Percentiles rank a stretch among this genome's conserved stretches.
phyloP scores from a whole-genome alignment of 2,888 invertebrate genomes.

The Matsumyia berberina region DNA sequence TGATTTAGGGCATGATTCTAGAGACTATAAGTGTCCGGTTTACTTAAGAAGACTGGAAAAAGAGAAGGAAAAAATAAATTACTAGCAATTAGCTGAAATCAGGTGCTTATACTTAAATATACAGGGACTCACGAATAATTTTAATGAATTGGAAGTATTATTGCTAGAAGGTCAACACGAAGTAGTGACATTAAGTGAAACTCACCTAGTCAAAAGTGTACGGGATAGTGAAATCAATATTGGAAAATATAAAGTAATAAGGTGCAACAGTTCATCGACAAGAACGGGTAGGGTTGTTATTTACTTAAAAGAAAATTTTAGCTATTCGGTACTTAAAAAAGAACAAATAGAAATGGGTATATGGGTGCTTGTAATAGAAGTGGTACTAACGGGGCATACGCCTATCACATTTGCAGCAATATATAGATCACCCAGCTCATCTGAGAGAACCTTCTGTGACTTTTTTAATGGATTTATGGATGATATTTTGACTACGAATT shows the following conservation, averaged over 20 bases:
- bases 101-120: slow-evolving; percentile 18
- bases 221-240: background rate
- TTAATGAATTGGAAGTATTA: slow-evolving; percentile 14
- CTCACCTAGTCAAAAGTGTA: background rate
- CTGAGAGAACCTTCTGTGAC: background rate
- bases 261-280: background rate
- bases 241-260: background rate
- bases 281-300: slow-evolving; percentile 1
- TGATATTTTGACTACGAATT: background rate
- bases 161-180: background rate
- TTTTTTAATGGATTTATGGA: background rate
- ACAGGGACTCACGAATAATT: slow-evolving; percentile 24
- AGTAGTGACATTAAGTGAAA: slow-evolving; percentile 13
- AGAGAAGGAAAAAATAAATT: slow-evolving; percentile 3
- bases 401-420: background rate
- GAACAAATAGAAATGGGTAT: slow-evolving; percentile 3
- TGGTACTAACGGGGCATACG: background rate
- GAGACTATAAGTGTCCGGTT: slow-evolving; percentile 5
- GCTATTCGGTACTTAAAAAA: background rate
- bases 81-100: slow-evolving; percentile 18
- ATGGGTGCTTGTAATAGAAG: slow-evolving; percentile 2
- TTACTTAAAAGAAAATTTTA: slow-evolving; percentile 5
- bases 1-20: slow-evolving; percentile 2
- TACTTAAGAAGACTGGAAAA: slow-evolving; percentile 12
- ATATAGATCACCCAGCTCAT: slow-evolving; percentile 2